Evolutionary conservation across 2,113 vertebrate species (phyloP).

Genomic region (Mustelus asterias): DNA sequence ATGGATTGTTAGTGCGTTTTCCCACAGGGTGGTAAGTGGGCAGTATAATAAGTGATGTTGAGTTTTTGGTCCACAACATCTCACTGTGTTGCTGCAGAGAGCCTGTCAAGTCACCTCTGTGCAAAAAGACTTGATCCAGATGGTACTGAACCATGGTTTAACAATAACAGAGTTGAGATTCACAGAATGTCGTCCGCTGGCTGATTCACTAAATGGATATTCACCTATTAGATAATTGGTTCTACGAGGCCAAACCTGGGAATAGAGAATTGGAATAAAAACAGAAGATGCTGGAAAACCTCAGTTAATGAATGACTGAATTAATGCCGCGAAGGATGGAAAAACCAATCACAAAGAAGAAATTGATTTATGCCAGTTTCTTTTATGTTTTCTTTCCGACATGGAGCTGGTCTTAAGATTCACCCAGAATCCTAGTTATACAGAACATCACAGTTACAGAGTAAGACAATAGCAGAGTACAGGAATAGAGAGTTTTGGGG

Average conservation of each 20-base stretch:
- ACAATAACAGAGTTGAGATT: no score
- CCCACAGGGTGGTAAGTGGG: background rate
- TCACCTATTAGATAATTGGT: no score
- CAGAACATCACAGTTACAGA: background rate
- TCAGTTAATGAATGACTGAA: no score
- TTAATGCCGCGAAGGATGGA: background rate
- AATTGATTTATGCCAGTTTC: background rate
- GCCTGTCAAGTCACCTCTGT: background rate
- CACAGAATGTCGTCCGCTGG: no score
- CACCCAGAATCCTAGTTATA: background rate
- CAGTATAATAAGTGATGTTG: background rate
- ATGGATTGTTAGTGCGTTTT: background rate
- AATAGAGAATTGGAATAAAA: no score
- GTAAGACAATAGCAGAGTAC: background rate
- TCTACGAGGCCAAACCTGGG: no score
- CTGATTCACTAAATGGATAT: no score
- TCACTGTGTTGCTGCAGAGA: background rate
- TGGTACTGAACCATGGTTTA: background rate
- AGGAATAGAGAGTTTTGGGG: background rate
- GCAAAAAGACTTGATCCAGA: background rate
- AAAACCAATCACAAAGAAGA: background rate
- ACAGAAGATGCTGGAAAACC: no score
- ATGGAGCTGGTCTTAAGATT: background rate
- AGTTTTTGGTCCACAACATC: background rate
- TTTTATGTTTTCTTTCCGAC: conserved; percentile 6